Base-by-base conservation (phyloP, 1,140 invertebrate species). In the Mizuhopecten yessoensis region DNA sequence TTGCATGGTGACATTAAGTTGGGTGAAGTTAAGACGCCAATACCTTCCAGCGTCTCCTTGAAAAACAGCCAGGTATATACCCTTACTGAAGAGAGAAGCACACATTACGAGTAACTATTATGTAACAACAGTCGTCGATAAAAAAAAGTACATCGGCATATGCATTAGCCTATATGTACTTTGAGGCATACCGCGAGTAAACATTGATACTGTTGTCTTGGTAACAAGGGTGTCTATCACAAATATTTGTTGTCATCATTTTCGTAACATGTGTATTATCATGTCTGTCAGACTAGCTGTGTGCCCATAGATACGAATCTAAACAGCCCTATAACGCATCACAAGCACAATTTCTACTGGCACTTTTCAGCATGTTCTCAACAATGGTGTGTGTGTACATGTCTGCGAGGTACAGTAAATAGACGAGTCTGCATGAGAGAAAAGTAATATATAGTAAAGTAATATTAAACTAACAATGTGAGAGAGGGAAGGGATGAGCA, bases 111-210 rank as follows among this genome's bases (percentile, higher is more conserved):
- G 57, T 75, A 75, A 75, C 29, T 75, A 11, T 75, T 75, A 75
- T 75, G 57, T 29, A 75, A 75, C n/a, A 75, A 75, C 57, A 75
- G 23, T 75, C n/a, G 57, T 75, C 15, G n/a, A 75, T 75, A 75
- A 29, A 75, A 75, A 75, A 17, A n/a, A n/a, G n/a, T 29, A 75
- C 57, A 75, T 75, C n/a, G 57, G 11, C 57, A 75, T 20, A 49
- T 29, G 23, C 11, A 45, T 45, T 45, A 5, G 57, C n/a, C 57
- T 75, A n/a, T 49, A 1, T 75, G n/a, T 75, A 75, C 57, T 75
- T 9, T 29, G 57, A 75, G n/a, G 57, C 23, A 75, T 75, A 75
- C 57, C 11, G 57, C 57, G 29, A 5, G 57, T 75, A 29, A 29
- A 75, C 20, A 7, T 20, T 75, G 57, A 75, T 49, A 49, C 45